Conservation (phyloP, 1,140 invertebrate species). For the Drosophila yakuba region DNA sequence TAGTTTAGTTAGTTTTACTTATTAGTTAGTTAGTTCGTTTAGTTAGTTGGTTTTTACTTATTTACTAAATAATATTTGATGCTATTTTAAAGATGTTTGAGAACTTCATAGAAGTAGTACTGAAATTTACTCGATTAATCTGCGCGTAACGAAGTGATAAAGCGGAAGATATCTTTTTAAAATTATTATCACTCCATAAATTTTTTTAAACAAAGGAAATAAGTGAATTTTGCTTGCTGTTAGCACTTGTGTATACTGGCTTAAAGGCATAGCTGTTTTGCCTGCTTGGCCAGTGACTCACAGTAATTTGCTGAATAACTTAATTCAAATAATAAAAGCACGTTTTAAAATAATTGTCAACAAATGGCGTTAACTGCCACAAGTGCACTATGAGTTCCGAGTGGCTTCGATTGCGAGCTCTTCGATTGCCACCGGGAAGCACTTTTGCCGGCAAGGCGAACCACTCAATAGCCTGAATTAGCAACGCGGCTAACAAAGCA, state of each 20-base stretch:
- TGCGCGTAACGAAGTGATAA: too few species aligned
- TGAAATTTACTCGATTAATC: too few species aligned
- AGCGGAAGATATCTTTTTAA: not conserved
- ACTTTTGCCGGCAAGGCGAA: slow-evolving; percentile 40
- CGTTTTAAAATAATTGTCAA: slow-evolving; percentile 28
- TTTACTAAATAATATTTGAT: too few species aligned
- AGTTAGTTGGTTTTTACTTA: too few species aligned
- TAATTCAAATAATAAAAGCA: slow-evolving; percentile 13
- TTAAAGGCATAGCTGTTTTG: not conserved
- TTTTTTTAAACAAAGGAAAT: not conserved
- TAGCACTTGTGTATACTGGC: not conserved
- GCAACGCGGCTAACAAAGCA: slow-evolving; percentile 29
- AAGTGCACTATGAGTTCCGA: too few species aligned
- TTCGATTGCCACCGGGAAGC: slow-evolving; percentile 27
- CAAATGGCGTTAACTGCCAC: not conserved
- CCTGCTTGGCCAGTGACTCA: slow-evolving; percentile 12
- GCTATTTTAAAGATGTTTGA: too few species aligned
- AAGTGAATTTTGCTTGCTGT: not conserved
- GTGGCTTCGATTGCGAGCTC: not conserved
- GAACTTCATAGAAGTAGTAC: too few species aligned
- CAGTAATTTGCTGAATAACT: slow-evolving; percentile 18
- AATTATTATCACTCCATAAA: not conserved
- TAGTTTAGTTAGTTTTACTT: too few species aligned
- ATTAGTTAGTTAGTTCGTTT: too few species aligned
- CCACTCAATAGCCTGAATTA: slow-evolving; percentile 37